These are phyloP conservation scores for Octonoba sinensis DNA, from an alignment of 2,888 invertebrate genomes.

Conservation along the genomic window DNA sequence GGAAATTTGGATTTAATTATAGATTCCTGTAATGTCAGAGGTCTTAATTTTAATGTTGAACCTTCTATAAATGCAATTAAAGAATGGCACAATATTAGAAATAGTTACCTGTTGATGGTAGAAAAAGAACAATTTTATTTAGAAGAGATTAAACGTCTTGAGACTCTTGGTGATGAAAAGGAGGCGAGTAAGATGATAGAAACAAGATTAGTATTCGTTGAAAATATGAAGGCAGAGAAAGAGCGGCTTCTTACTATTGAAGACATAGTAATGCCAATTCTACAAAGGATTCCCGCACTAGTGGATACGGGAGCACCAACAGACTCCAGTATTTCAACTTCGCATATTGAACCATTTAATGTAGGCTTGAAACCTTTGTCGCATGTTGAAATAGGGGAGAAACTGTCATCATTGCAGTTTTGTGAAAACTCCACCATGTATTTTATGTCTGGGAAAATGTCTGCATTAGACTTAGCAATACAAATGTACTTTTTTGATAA, in stretches of 20 bases:
- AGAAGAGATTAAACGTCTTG: not conserved
- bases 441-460: slow-evolving; percentile 25
- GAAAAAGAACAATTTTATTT: slow-evolving; percentile 9
- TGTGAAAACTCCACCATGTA: slow-evolving; percentile 16
- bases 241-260: slow-evolving; percentile 33
- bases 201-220: not conserved
- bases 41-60: slow-evolving; percentile 18
- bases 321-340: not conserved
- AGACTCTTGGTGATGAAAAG: not conserved
- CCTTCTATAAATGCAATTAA: not conserved
- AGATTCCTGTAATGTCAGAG: slow-evolving; percentile 17
- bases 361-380: not conserved
- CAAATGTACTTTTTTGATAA: slow-evolving; percentile 26
- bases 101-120: not conserved
- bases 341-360: not conserved
- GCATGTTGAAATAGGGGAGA: slow-evolving; percentile 19
- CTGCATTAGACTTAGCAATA: slow-evolving; percentile 30
- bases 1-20: slow-evolving; percentile 5
- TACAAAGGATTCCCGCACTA: slow-evolving; percentile 38
- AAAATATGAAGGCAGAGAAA: slow-evolving; percentile 11
- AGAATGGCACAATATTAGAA: not conserved
- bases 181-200: not conserved
- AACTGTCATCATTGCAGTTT: slow-evolving; percentile 11
- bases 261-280: slow-evolving; percentile 30
- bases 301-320: slow-evolving; percentile 16